Conservation (phyloP, 2,113 vertebrate species). For the Podarcis muralis region DNA sequence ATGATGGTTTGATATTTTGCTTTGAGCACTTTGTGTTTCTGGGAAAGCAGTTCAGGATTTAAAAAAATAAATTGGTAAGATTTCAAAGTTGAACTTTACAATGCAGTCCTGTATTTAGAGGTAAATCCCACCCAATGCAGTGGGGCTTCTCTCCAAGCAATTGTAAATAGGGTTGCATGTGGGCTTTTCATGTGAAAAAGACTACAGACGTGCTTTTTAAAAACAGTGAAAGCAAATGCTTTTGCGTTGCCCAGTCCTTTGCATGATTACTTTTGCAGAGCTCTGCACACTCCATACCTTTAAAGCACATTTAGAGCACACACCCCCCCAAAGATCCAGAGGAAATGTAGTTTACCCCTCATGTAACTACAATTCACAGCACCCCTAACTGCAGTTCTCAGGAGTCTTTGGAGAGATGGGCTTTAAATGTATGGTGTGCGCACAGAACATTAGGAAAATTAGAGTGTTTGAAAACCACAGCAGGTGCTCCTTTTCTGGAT, state of each 20-base stretch:
- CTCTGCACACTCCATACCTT: too few relatives aligned
- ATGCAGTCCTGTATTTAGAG: not conserved
- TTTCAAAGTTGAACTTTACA: not conserved
- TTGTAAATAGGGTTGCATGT: not conserved
- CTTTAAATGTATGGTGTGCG: too few relatives aligned
- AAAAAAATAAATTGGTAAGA: not conserved
- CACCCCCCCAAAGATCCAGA: too few relatives aligned
- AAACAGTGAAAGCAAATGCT: not conserved
- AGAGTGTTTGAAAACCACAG: not conserved
- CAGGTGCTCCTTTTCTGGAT: not conserved
- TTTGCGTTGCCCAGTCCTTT: too few relatives aligned
- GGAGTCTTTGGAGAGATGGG: too few relatives aligned
- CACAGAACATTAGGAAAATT: not conserved
- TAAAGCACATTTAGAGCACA: too few relatives aligned
- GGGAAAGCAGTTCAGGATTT: not conserved
- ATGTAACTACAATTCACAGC: too few relatives aligned
- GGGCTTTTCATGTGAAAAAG: not conserved
- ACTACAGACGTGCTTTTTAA: not conserved
- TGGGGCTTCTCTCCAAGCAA: not conserved
- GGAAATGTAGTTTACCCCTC: too few relatives aligned
- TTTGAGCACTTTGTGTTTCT: not conserved
- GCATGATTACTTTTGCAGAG: not conserved
- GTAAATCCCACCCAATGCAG: not conserved
- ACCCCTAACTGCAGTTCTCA: too few relatives aligned
- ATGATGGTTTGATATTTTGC: not conserved